Evolutionary conservation across 2,113 vertebrate species (phyloP).

Genomic region (Cyanoderma ruficeps): DNA sequence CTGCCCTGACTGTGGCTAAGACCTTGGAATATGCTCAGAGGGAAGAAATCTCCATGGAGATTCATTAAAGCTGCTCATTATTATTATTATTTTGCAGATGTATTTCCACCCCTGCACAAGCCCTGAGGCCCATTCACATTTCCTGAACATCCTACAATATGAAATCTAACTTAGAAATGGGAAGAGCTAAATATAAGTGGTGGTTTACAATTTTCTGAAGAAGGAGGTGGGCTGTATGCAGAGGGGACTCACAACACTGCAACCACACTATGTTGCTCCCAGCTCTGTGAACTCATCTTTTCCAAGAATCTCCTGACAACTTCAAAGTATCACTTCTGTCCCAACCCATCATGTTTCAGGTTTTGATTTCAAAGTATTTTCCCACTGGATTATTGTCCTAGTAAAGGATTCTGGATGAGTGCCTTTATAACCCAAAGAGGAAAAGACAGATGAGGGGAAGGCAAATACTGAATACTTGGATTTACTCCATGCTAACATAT

Average conservation of each 20-base stretch:
- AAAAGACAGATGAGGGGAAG: neutral
- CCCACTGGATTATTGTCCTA: neutral
- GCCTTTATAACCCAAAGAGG: neutral
- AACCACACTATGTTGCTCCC: fast-evolving
- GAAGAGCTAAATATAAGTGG: neutral
- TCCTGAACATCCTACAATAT: neutral
- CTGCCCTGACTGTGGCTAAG: neutral
- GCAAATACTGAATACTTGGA: neutral
- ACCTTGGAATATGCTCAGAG: neutral
- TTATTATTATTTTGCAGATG: neutral
- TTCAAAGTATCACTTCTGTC: neutral
- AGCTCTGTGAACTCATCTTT: neutral
- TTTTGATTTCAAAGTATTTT: neutral
- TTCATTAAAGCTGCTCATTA: neutral
- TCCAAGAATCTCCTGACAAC: neutral
- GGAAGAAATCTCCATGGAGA: constrained; percentile 25
- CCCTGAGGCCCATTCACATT: neutral
- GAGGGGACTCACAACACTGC: neutral
- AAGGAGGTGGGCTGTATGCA: neutral
- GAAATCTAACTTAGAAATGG: neutral
- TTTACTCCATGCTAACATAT: neutral
- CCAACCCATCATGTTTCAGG: neutral
- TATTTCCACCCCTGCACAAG: neutral
- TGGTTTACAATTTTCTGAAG: neutral
- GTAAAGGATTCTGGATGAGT: neutral